Base-by-base conservation (phyloP, 2,797 vertebrate genomes). In the Paratrypauchen microcephalus region DNA sequence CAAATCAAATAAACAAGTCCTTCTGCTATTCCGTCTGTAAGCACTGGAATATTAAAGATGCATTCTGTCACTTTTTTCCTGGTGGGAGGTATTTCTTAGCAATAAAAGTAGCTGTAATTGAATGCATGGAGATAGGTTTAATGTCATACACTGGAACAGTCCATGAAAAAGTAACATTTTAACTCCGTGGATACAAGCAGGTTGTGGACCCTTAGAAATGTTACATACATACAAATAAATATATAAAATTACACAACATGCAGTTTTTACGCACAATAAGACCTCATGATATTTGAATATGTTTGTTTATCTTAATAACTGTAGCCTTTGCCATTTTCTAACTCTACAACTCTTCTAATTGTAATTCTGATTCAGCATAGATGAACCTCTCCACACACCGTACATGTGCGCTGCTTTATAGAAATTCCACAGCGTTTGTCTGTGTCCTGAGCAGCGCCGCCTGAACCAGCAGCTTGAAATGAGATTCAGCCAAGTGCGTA, bases 401-500 rank as follows among this genome's bases (percentile, higher is more conserved):
- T 11, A 81, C 79, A 72, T 83, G 78, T 79, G 75, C 6, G 57
- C 73, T 67, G 76, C 80, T 78, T 70, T 72, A 73, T 62, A 74
- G 71, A 65, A 77, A 72, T 63, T 81, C 79, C 62, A 70, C 16
- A 63, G 82, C 87, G 89, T 91, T 90, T 89, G 87, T 90, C 86
- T 88, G 79, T 80, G 85, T 90, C 88, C 85, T 70, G 71, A 32
- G 69, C 69, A 39, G 59, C 83, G 77, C 86, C 69, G 28, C 86
- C 77, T 55, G 62, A 84, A 82, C 74, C 86, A 87, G 81, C 74
- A 88, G 90, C 89, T 91, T 91, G 83, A 93, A 92, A 93, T 92
- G 87, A 89, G 89, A 89, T 92, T 90, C 88, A 87, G 81, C 91
- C 83, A 84, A 89, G 88, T 91, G 88, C 84, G 68, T 92, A 92